phyloP scores from a whole-genome alignment of 2,888 invertebrate species.

The Cephus rjabovi region DNA sequence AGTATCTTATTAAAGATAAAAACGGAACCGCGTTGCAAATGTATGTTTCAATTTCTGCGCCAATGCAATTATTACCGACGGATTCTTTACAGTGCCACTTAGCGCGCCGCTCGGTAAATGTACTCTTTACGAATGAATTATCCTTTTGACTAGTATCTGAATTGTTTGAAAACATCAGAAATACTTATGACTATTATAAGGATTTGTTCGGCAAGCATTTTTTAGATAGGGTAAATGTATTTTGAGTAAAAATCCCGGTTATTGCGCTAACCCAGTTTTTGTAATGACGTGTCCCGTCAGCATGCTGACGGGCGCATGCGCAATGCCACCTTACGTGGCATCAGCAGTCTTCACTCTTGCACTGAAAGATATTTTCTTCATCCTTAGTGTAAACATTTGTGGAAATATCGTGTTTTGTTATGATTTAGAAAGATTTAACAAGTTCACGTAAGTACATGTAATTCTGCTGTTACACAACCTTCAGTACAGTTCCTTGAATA shows the following conservation, averaged over 20 bases:
- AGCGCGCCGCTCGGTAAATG: background rate
- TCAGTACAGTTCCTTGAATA: background rate
- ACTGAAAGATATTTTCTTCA: slow-evolving; percentile 49
- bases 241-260: background rate
- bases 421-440: slow-evolving; percentile 49
- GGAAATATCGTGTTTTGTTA: slow-evolving; percentile 53
- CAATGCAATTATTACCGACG: background rate
- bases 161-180: background rate
- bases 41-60: background rate
- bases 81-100: background rate
- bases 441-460: slow-evolving; percentile 49
- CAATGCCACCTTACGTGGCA: slow-evolving; percentile 74
- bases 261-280: slow-evolving; percentile 12
- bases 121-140: background rate
- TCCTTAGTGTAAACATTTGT: slow-evolving; percentile 57
- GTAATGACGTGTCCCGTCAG: slow-evolving; percentile 56
- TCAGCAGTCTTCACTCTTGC: slow-evolving; percentile 54
- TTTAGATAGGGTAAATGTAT: background rate
- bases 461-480: background rate
- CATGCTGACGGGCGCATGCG: slow-evolving; percentile 67
- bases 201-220: background rate
- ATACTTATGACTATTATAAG: background rate
- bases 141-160: background rate
- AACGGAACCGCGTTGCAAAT: background rate
- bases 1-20: background rate